A percentile compares a stretch with the other conserved stretches of the same genome.
These are phyloP conservation scores for Dendrocopos noguchii DNA, from an alignment of 2,113 vertebrate genomes.

Conservation along the genomic window DNA sequence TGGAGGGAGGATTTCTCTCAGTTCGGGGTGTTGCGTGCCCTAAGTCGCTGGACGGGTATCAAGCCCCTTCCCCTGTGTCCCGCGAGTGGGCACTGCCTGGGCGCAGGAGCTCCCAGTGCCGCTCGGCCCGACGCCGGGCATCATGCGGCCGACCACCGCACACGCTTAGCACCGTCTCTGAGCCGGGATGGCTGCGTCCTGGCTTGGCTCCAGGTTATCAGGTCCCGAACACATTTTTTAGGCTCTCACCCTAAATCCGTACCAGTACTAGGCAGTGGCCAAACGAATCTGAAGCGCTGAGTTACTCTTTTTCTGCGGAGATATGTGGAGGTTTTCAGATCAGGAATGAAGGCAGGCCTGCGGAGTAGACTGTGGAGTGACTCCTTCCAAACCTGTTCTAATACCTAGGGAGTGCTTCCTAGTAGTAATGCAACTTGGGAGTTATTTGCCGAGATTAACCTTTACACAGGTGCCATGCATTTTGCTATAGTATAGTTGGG, in stretches of 20 bases:
- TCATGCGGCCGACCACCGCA: not conserved
- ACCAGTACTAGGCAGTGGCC: not conserved
- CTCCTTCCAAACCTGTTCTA: not conserved
- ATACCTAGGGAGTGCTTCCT: not conserved
- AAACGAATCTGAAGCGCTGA: not conserved
- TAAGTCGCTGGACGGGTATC: accelerated
- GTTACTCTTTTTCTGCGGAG: not conserved
- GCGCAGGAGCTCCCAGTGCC: too few species aligned
- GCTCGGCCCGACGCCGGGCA: too few species aligned
- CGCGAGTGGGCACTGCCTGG: not conserved
- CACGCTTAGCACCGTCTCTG: accelerated
- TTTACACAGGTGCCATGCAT: not conserved
- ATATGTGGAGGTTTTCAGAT: not conserved
- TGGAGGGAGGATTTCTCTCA: not conserved
- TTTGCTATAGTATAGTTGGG: not conserved
- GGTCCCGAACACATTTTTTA: not conserved
- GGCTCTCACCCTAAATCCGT: not conserved
- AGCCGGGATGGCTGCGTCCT: not conserved
- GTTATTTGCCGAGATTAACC: not conserved
- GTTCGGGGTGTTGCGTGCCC: not conserved
- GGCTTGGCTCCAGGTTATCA: not conserved
- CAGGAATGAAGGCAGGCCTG: not conserved
- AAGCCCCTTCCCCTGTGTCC: not conserved
- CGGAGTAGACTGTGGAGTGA: not conserved
- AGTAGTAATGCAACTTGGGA: accelerated